Base-by-base conservation (phyloP, 2,797 vertebrate species). In the Cygnus olor region DNA sequence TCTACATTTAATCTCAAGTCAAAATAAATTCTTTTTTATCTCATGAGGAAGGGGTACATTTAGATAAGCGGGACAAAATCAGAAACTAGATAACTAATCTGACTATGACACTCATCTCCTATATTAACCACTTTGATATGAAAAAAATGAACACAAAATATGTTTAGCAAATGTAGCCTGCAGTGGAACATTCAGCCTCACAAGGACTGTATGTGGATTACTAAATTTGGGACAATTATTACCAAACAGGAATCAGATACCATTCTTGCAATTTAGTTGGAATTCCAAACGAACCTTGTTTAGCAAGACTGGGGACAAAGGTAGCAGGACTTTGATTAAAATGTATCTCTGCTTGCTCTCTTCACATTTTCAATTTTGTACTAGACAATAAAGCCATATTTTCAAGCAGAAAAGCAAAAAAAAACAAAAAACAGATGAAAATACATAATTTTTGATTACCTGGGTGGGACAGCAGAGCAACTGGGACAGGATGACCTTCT, bases 21-120 rank as follows among this genome's bases (percentile, higher is more conserved):
- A 95, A 89, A 96, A 69, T 27, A 81, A 66, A 72, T 60, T 71
- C 21, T 89, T 14, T 10, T 61, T 74, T 74, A 30, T 71, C 91
- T 78, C 49, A 32, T 51, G 5, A 71, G 19, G 24, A 84, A 57
- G 19, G 15, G 54, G 56, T 34, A n/a, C 40, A 54, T 73, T 82
- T 73, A 77, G 30, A 44, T 56, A 76, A 90, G 21, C 82, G 14
- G 17, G 28, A 65, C 10, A 53, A 85, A 85, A 74, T 45, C 30
- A 77, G 68, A 53, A 40, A 47, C 27, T 27, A 21, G 63, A 92
- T n/a, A 87, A 80, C 14, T 40, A 60, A 61, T 16, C 21, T 71
- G 24, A 34, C 71, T 79, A 45, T 79, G 54, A 42, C 10, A 72
- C 8, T 66, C 24, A 34, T 34, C 44, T 78, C n/a, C 28, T 22